phyloP scores from a whole-genome alignment of 2,888 invertebrate species.

The Tyria jacobaeae region DNA sequence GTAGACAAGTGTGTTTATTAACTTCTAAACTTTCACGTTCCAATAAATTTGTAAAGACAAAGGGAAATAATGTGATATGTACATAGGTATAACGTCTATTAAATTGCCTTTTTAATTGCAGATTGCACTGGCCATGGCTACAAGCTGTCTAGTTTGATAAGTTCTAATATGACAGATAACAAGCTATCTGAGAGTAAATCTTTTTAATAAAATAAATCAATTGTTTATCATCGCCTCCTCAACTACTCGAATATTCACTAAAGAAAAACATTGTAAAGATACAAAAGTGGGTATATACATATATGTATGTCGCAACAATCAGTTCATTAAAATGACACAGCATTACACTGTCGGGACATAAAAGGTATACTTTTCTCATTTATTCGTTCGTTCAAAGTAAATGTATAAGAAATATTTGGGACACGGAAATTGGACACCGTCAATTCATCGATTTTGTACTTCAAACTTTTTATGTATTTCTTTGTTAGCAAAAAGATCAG shows the following conservation, averaged over 20 bases:
- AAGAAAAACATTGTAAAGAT: constrained; percentile 15
- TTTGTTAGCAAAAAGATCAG: background rate
- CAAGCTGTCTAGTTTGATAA: too few species aligned
- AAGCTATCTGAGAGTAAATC: too few species aligned
- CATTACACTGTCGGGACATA: constrained; percentile 41
- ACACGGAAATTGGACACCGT: constrained; percentile 12
- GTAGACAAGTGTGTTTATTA: too few species aligned
- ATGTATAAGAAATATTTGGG: constrained; percentile 27
- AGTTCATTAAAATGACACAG: constrained; percentile 49
- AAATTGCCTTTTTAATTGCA: too few species aligned
- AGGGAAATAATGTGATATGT: too few species aligned
- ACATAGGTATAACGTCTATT: too few species aligned
- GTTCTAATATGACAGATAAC: too few species aligned
- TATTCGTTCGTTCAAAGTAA: constrained; percentile 37
- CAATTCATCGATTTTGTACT: background rate
- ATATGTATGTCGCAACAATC: constrained; percentile 41
- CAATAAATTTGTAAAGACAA: too few species aligned
- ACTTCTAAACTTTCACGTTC: too few species aligned
- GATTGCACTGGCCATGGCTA: too few species aligned
- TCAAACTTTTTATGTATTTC: background rate
- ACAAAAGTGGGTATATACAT: constrained; percentile 20
- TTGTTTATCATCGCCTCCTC: background rate
- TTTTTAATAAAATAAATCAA: background rate
- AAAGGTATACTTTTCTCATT: constrained; percentile 42
- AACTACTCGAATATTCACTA: constrained; percentile 9